These are phyloP conservation scores for Drosophila busckii DNA, from an alignment of 1,140 invertebrate genomes.

Conservation along the genomic window DNA sequence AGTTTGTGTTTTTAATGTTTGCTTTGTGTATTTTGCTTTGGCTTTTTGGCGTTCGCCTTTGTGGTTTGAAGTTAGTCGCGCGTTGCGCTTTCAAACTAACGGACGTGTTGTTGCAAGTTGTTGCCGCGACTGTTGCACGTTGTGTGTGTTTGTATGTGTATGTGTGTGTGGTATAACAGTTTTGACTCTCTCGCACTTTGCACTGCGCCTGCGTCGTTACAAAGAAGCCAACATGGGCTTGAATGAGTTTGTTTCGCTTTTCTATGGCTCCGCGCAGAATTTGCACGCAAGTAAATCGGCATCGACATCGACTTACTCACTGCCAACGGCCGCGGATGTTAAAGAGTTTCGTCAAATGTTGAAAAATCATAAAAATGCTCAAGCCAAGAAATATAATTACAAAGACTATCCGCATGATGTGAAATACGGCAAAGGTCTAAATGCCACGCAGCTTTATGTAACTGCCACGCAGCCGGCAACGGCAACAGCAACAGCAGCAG, in stretches of 20 bases:
- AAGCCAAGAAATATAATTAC: slow-evolving; percentile 63
- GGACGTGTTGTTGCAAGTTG: slow-evolving; percentile 40
- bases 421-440: slow-evolving; percentile 59
- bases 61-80: slow-evolving; percentile 44
- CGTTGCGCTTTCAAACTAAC: slow-evolving; percentile 56
- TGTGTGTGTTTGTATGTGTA: too few species aligned
- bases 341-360: slow-evolving; percentile 72
- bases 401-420: slow-evolving; percentile 64
- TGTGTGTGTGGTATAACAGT: too few species aligned
- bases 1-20: slow-evolving; percentile 6
- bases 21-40: slow-evolving; percentile 6
- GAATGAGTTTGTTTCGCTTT: slow-evolving; percentile 73
- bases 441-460: slow-evolving; percentile 16
- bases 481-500: neutral
- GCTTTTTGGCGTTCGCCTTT: slow-evolving; percentile 21
- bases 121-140: slow-evolving; percentile 3
- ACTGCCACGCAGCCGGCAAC: neutral
- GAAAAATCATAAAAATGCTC: slow-evolving; percentile 77
- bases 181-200: slow-evolving; percentile 19
- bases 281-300: slow-evolving; percentile 48
- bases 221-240: slow-evolving; percentile 54
- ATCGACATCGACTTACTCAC: slow-evolving; percentile 59
- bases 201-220: slow-evolving; percentile 39
- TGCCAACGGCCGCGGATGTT: slow-evolving; percentile 59
- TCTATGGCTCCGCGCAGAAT: slow-evolving; percentile 76